phyloP scores from a whole-genome alignment of 1,140 invertebrate genomes.

The Papilio xuthus region DNA sequence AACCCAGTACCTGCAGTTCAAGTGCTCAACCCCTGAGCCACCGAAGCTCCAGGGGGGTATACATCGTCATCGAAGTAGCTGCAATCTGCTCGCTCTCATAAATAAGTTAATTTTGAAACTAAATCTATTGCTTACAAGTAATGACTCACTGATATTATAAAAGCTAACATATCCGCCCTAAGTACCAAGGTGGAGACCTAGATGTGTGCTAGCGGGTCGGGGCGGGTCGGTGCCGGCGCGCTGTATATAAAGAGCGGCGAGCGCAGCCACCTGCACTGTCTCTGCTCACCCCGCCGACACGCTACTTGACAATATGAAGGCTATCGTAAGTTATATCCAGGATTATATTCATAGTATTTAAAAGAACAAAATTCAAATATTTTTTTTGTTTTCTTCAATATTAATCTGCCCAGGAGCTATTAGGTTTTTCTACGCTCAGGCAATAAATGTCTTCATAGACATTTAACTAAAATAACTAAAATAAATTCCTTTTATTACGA shows the following conservation, averaged over 20 bases:
- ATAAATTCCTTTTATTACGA: too few species aligned
- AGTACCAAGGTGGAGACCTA: slow-evolving; percentile 32
- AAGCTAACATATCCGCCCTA: slow-evolving; percentile 35
- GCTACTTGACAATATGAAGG: slow-evolving; percentile 57
- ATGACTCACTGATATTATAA: slow-evolving; percentile 19
- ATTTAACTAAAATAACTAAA: too few species aligned
- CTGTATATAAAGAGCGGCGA: slow-evolving; percentile 45
- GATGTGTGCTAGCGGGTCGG: slow-evolving; percentile 25
- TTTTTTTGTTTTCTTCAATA: too few species aligned
- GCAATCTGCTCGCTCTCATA: neutral
- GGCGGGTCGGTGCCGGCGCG: slow-evolving; percentile 31
- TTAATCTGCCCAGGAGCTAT: too few species aligned
- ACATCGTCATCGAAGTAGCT: neutral
- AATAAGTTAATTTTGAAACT: slow-evolving; percentile 9
- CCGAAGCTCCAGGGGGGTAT: too few species aligned
- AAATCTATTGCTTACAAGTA: neutral
- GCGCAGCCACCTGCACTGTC: slow-evolving; percentile 44
- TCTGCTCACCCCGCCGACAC: slow-evolving; percentile 43
- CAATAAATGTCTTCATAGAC: too few species aligned
- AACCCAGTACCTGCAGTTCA: too few species aligned
- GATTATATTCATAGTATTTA: neutral
- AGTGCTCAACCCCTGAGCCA: too few species aligned
- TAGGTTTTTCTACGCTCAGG: too few species aligned
- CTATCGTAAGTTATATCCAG: slow-evolving; percentile 55
- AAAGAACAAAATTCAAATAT: neutral